Conservation (phyloP, 35 echinoderm and acorn worm genomes). For the Diadema setosum region DNA sequence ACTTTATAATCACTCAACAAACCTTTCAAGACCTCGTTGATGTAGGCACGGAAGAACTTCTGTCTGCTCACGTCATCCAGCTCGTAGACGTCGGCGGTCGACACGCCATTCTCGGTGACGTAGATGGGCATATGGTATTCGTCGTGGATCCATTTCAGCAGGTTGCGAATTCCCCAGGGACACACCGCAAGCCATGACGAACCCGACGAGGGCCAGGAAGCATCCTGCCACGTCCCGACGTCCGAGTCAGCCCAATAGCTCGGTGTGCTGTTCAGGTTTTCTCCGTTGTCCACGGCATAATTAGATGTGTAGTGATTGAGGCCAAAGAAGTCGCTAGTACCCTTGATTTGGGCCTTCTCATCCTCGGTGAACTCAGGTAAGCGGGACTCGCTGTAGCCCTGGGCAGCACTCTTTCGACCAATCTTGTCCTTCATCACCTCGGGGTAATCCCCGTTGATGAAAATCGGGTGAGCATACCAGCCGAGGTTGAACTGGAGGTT, state of each 20-base stretch:
- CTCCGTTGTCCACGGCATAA: background rate
- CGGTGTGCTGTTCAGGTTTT: background rate
- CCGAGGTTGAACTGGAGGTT: slow-evolving; percentile 79
- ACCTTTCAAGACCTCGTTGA: slow-evolving; percentile 88
- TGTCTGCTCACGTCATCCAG: slow-evolving; percentile 50
- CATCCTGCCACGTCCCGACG: slow-evolving; percentile 46
- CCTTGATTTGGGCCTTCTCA: slow-evolving; percentile 54
- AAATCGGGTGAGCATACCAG: slow-evolving; percentile 92
- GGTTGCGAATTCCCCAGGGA: slow-evolving; percentile 68
- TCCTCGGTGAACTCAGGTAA: slow-evolving; percentile 83
- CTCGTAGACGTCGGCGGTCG: slow-evolving; percentile 20
- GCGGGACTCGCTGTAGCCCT: slow-evolving; percentile 45
- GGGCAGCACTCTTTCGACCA: slow-evolving; percentile 65
- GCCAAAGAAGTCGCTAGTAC: slow-evolving; percentile 79
- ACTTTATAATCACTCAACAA: no score
- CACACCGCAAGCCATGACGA: slow-evolving; percentile 69
- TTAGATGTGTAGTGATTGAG: slow-evolving; percentile 34
- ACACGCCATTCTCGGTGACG: slow-evolving; percentile 77
- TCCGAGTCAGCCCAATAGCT: slow-evolving; percentile 30
- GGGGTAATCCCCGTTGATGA: slow-evolving; percentile 84
- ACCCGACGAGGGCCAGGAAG: slow-evolving; percentile 62
- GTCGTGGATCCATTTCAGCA: slow-evolving; percentile 53
- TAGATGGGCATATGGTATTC: slow-evolving; percentile 54
- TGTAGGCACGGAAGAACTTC: slow-evolving; percentile 58
- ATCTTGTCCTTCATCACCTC: slow-evolving; percentile 80